These are phyloP conservation scores for Piezodorus guildinii DNA, from an alignment of 1,140 invertebrate genomes.

Conservation along the genomic window DNA sequence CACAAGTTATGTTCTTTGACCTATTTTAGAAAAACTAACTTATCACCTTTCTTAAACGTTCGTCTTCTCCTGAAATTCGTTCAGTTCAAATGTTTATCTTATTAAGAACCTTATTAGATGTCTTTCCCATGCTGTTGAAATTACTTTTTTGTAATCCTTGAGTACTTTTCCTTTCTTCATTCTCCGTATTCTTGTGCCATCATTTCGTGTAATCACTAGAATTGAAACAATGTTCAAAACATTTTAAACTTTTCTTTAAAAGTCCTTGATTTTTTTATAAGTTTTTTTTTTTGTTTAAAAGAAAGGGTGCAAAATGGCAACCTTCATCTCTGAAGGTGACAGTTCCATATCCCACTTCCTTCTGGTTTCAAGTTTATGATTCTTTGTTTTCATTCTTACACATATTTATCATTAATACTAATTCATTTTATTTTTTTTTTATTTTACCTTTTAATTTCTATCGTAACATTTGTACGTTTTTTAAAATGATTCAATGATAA, in stretches of 20 bases:
- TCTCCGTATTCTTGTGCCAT: background rate
- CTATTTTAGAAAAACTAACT: background rate
- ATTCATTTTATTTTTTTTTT: too few relatives aligned
- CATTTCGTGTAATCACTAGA: too few relatives aligned
- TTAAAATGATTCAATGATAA: too few relatives aligned
- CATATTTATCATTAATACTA: too few relatives aligned
- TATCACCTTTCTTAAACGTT: background rate
- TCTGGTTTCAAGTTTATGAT: background rate
- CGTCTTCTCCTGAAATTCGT: too few relatives aligned
- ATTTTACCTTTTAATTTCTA: too few relatives aligned
- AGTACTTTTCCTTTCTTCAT: background rate
- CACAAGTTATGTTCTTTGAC: conserved; percentile 10
- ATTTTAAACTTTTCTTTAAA: too few relatives aligned
- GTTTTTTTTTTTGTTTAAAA: conserved; percentile 6
- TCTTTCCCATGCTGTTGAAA: background rate
- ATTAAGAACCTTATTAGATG: too few relatives aligned
- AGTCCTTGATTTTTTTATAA: background rate
- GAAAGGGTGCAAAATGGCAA: conserved; percentile 6
- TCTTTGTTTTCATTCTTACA: too few relatives aligned
- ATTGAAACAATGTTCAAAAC: too few relatives aligned
- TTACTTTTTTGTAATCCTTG: background rate
- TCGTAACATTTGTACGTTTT: too few relatives aligned
- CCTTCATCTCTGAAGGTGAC: conserved; percentile 15
- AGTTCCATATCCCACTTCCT: conserved; percentile 3
- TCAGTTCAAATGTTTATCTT: background rate